Evolutionary conservation across 92 coral and sea anemone species (phyloP), one percentile per base, ranked within the genome.

Genomic region (Isaurus tuberculatus): DNA sequence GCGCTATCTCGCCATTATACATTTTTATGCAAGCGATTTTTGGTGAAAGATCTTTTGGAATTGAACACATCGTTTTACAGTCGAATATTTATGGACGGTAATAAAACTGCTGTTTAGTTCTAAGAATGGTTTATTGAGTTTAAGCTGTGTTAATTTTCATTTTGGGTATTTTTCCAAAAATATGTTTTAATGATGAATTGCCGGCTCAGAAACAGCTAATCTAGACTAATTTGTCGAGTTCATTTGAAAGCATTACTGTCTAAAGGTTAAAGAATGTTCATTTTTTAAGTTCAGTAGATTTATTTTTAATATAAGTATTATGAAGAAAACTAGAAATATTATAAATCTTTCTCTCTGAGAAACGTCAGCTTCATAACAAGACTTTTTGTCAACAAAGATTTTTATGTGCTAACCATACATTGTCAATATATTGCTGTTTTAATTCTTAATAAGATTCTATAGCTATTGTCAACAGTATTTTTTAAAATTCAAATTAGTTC

Each of bases 401-500:
- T 30, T 58, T 11, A 16, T 77, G 32, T 8, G 44, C 49, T 31
- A 77, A 34, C 57, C 68, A 77, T 63, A 23, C 70, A 33, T 36
- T 77, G 48, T 58, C 8, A 2, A 36, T 77, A 9, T 6, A 57
- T 33, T 64, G 3, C 49, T 36, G 16, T 11, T 5, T 77, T 58
- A 61, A 57, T 77, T 27, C 82, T 58, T 58, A 37, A 58, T 33
- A 57, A 27, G 33, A 61, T 77, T 58, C 48, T 26, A 32, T 32
- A 28, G 40, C 36, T 2, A 77, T 23, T 58, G 33, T 57, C 33
- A 37, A 40, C 3, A 55, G 11, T 51, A 9, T 58, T 33, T 32
- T 77, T 55, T 77, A n/a, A 26, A 77, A 77, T 77, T 77, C 82
- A 58, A 61, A 77, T 61, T 77, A 77, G 82, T 77, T 58, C 55